A percentile compares a stretch with the other conserved stretches of the same genome.
Conservation (phyloP, 2,113 vertebrate genomes). For the human region DNA sequence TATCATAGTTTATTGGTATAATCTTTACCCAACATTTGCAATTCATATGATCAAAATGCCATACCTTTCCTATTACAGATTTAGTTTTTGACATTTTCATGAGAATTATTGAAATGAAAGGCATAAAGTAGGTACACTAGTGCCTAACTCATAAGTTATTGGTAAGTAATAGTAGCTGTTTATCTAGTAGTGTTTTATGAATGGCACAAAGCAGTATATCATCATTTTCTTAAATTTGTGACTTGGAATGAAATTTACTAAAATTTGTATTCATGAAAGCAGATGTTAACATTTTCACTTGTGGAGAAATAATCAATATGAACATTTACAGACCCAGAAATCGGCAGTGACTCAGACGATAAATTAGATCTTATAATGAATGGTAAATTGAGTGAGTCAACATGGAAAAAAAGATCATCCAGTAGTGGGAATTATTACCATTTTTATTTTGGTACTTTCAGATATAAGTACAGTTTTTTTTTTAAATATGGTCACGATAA, state of each 20-base stretch:
- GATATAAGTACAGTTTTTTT: not conserved
- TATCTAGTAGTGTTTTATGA: not conserved
- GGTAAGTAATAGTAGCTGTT: not conserved
- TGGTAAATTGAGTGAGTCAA: constrained; percentile 22
- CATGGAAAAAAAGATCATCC: constrained; percentile 15
- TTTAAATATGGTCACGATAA: not conserved
- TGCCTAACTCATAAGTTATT: not conserved
- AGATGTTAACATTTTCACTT: constrained; percentile 49
- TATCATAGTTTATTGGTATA: not conserved
- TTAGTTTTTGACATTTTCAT: not conserved
- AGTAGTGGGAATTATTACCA: not conserved
- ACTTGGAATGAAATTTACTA: constrained; percentile 30
- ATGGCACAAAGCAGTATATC: not conserved
- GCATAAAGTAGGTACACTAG: not conserved
- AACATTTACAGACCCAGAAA: constrained; percentile 50
- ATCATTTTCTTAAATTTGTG: constrained; percentile 26
- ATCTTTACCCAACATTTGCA: not conserved
- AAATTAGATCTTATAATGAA: constrained; percentile 8
- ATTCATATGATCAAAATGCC: not conserved
- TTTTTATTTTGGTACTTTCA: constrained; percentile 29
- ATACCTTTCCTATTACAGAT: not conserved
- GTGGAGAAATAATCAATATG: constrained; percentile 50
- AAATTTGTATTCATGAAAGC: constrained; percentile 56
- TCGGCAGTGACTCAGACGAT: constrained; percentile 17
- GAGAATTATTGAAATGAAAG: constrained; percentile 3